Conservation (phyloP, 2,113 vertebrate genomes). For the Edolisoma coerulescens region DNA sequence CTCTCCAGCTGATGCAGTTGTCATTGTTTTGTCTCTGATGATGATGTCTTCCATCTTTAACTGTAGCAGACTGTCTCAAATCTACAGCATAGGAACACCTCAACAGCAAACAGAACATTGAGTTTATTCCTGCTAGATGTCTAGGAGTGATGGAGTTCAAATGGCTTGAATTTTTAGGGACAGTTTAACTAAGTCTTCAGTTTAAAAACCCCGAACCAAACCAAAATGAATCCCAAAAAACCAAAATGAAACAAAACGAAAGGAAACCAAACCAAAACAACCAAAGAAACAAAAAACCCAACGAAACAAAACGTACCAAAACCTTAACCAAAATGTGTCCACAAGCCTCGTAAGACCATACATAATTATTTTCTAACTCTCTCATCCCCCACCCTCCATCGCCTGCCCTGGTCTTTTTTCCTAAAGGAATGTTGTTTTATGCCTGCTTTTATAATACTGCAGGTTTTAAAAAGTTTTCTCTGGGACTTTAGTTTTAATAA, state of each 20-base stretch:
- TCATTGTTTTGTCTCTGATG: not conserved
- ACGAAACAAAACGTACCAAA: not conserved
- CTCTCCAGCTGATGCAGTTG: not conserved
- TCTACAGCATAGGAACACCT: not conserved
- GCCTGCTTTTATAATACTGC: conserved; percentile 69
- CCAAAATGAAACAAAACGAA: not conserved
- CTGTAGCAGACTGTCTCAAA: not conserved
- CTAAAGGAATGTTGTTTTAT: conserved; percentile 41
- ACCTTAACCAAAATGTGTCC: not conserved
- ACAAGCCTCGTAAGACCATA: not conserved
- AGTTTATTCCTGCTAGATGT: not conserved
- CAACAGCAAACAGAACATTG: not conserved
- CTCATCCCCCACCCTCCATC: fast-evolving
- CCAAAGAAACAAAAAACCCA: not conserved
- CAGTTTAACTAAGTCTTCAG: not conserved
- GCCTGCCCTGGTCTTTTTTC: not conserved
- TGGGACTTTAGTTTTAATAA: conserved; percentile 42
- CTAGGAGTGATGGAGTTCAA: not conserved
- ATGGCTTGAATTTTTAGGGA: not conserved
- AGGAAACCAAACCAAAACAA: not conserved
- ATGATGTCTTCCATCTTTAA: not conserved
- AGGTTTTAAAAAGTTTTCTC: conserved; percentile 53
- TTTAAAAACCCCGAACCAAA: not conserved
- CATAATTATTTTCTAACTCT: not conserved
- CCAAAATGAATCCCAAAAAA: not conserved